phyloP scores from a whole-genome alignment of 2,113 vertebrate species.

The Falcunculus frontatus region DNA sequence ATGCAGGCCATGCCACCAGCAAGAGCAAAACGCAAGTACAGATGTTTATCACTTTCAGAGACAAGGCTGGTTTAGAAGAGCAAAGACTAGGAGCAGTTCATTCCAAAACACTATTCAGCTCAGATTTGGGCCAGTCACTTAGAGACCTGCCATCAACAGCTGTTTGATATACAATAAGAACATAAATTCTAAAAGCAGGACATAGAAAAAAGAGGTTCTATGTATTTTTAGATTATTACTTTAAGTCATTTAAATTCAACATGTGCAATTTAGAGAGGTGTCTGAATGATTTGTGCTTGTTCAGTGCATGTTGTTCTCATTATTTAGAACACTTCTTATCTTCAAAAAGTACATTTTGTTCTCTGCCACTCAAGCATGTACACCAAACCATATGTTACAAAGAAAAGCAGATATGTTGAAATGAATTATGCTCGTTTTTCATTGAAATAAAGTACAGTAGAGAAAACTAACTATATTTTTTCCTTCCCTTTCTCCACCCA shows the following conservation, averaged over 20 bases:
- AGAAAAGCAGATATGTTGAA: constrained; percentile 21
- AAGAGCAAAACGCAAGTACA: not conserved
- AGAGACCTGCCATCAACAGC: not conserved
- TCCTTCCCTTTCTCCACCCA: not conserved
- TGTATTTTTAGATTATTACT: not conserved
- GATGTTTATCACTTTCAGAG: not conserved
- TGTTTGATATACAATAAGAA: not conserved
- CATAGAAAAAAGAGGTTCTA: not conserved
- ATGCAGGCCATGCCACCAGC: not conserved
- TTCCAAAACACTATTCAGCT: not conserved
- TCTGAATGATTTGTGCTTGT: constrained; percentile 31
- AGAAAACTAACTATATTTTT: not conserved
- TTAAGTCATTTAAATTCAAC: not conserved
- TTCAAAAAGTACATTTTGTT: constrained; percentile 69
- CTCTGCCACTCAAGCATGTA: constrained; percentile 52
- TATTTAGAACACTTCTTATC: constrained; percentile 60
- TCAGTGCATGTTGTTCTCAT: constrained; percentile 62
- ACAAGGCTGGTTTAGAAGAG: not conserved
- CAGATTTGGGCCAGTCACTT: not conserved
- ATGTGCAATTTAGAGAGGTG: not conserved
- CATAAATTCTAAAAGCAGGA: not conserved
- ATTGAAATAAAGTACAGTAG: not conserved
- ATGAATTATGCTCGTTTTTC: constrained; percentile 40
- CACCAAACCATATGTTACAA: constrained; percentile 39
- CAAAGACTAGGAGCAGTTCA: not conserved